Evolutionary conservation across 92 coral and sea anemone species (phyloP).

Genomic region (Diadumene lineata): DNA sequence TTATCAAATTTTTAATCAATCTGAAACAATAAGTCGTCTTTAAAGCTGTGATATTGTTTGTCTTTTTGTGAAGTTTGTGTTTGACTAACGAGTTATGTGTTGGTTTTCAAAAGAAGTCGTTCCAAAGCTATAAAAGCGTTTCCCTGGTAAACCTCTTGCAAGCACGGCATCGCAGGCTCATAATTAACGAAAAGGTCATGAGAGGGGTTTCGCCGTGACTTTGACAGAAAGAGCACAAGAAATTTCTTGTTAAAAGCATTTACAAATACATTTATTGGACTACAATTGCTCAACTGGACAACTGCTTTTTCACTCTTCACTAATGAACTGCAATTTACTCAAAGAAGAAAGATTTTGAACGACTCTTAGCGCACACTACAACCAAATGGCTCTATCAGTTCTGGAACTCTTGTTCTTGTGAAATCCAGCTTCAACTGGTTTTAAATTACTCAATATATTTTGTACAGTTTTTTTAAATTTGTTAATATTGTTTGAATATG

Average conservation of each 20-base stretch:
- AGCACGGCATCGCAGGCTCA: slow-evolving; percentile 27
- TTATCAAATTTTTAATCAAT: background rate
- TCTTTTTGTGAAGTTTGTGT: background rate
- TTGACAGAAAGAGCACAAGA: background rate
- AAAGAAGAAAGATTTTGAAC: background rate
- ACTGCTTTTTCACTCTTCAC: background rate
- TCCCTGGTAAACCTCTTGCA: too few species aligned
- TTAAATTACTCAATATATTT: background rate
- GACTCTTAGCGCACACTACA: background rate
- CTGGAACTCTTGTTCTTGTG: background rate
- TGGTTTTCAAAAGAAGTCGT: background rate
- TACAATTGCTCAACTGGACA: background rate
- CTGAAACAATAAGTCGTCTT: background rate
- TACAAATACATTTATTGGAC: background rate
- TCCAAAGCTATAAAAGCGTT: background rate
- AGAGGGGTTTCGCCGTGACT: slow-evolving; percentile 7
- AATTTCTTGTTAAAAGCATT: background rate
- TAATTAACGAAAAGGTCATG: slow-evolving; percentile 1
- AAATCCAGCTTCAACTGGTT: background rate
- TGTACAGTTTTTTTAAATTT: background rate
- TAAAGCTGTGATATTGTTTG: background rate
- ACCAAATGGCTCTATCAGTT: background rate
- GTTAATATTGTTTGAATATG: slow-evolving; percentile 39
- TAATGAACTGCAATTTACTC: background rate
- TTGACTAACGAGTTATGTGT: background rate